Percentiles rank a stretch among this genome's conserved stretches.
These are phyloP conservation scores for Xiphophorus hellerii DNA, from an alignment of 2,113 vertebrate genomes.

Conservation along the genomic window DNA sequence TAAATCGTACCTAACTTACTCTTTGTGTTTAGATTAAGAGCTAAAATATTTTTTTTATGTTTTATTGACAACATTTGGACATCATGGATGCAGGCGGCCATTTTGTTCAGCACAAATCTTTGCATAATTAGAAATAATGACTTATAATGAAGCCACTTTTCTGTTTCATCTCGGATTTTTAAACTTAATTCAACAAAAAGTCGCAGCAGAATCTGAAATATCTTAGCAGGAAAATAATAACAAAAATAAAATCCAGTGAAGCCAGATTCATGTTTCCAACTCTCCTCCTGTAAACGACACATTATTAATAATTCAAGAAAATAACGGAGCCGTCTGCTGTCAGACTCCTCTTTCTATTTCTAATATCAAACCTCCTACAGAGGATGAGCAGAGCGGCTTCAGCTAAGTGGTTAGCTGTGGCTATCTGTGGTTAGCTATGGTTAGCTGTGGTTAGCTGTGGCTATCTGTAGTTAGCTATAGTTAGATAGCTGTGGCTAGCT, in stretches of 20 bases:
- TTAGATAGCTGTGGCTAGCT: no score
- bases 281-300: neutral
- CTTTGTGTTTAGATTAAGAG: no score
- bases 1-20: no score
- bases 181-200: neutral
- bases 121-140: no score
- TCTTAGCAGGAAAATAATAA: neutral
- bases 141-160: neutral
- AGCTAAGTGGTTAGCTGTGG: slow-evolving; percentile 25
- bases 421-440: no score
- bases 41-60: no score
- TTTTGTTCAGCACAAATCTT: no score
- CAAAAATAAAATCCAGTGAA: neutral
- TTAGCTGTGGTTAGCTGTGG: no score
- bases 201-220: neutral
- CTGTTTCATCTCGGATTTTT: neutral
- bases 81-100: no score
- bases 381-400: slow-evolving; percentile 42
- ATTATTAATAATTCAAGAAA: slow-evolving; percentile 9
- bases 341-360: neutral
- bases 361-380: slow-evolving; percentile 13
- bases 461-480: no score
- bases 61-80: no score
- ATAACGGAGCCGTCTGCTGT: neutral
- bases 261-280: no score